Evolutionary conservation across 2,888 invertebrate species (phyloP).

Genomic region (Cancer borealis): DNA sequence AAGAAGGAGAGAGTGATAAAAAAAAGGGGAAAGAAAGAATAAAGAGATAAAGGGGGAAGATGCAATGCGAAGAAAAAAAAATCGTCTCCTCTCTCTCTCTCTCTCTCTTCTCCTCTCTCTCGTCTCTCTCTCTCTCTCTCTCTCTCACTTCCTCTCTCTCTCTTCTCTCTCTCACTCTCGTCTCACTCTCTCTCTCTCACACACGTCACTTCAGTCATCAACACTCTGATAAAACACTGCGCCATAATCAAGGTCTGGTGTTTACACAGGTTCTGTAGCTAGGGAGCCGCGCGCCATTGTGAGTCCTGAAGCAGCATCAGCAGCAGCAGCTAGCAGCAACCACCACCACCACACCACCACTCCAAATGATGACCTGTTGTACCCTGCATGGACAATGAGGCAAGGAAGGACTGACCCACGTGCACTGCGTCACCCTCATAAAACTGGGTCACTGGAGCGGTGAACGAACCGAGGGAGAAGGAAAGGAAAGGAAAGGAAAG

Average conservation of each 20-base stretch:
- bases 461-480: neutral
- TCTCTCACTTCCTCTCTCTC: too few species aligned
- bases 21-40: neutral
- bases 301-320: neutral
- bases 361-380: neutral
- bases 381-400: neutral
- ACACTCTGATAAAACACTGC: conserved; percentile 15
- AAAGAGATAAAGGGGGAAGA: too few species aligned
- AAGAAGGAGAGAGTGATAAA: conserved; percentile 31
- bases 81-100: too few species aligned
- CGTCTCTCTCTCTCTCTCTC: too few species aligned
- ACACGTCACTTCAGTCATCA: neutral
- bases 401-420: neutral
- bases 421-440: neutral
- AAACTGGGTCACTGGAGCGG: neutral
- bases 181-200: neutral
- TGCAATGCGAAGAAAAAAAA: too few species aligned
- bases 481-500: neutral
- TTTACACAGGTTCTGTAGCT: neutral
- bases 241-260: conserved; percentile 3
- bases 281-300: neutral
- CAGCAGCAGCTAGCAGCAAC: too few species aligned
- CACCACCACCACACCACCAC: too few species aligned
- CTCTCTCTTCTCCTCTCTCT: too few species aligned
- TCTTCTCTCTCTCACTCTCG: neutral